phyloP scores from a whole-genome alignment of 2,113 vertebrate species.

The Labeo rohita region DNA sequence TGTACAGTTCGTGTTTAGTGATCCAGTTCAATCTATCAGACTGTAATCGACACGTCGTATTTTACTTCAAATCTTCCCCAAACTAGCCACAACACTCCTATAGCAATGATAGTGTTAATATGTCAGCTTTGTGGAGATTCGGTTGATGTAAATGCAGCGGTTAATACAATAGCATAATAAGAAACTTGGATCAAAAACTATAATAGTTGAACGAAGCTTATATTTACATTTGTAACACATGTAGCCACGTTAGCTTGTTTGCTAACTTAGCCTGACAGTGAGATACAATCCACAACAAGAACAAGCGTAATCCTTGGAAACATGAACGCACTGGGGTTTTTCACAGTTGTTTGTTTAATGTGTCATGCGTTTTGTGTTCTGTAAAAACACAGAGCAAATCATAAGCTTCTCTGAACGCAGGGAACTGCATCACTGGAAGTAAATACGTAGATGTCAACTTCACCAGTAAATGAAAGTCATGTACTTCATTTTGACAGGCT shows the following conservation, averaged over 20 bases:
- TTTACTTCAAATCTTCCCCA: conserved; percentile 31
- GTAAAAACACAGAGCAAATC: background rate
- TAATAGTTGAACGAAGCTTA: background rate
- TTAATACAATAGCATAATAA: background rate
- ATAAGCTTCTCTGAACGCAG: background rate
- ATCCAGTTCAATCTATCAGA: conserved; percentile 11
- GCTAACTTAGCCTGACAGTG: background rate
- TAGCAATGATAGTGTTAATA: background rate
- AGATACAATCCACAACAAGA: background rate
- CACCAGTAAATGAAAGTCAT: background rate
- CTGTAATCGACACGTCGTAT: conserved; percentile 20
- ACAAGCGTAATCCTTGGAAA: background rate
- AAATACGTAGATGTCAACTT: background rate
- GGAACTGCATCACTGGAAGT: background rate
- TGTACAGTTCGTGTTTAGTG: background rate
- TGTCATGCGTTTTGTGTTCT: background rate
- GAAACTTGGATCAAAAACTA: background rate
- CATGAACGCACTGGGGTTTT: background rate
- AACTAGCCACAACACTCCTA: background rate
- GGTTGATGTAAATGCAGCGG: background rate
- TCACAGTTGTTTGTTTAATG: background rate
- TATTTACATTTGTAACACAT: background rate
- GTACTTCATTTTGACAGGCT: background rate
- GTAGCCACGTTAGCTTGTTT: conserved; percentile 11
- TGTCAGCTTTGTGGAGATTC: background rate